Evolutionary conservation across 2,797 vertebrate genomes (phyloP).

Genomic region (Micrastur ruficollis): DNA sequence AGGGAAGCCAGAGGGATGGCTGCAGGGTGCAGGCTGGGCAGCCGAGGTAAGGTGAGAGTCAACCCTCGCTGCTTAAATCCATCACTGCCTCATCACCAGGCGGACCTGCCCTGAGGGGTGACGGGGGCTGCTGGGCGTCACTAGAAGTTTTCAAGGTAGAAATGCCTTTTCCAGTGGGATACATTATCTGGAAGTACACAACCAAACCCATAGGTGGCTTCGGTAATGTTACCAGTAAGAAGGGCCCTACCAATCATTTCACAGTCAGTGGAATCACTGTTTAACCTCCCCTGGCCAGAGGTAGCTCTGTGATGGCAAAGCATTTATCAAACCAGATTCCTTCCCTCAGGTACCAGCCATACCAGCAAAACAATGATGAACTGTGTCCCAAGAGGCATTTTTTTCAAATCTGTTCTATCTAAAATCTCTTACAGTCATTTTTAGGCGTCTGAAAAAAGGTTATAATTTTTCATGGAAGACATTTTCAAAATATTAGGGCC

Average conservation of each 20-base stretch:
- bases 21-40: background rate
- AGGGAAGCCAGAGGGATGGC: background rate
- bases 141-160: background rate
- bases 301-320: background rate
- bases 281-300: background rate
- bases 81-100: background rate
- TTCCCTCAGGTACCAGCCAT: background rate
- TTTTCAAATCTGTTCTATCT: background rate
- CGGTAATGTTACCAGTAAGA: background rate
- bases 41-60: fast-evolving
- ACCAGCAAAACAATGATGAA: background rate
- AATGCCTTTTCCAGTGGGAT: background rate
- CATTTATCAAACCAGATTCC: background rate
- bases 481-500: background rate
- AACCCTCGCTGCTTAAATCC: background rate
- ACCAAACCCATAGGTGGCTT: background rate
- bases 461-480: background rate
- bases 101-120: background rate
- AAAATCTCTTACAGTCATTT: background rate
- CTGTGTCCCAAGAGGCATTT: background rate
- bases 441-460: background rate
- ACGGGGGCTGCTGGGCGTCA: background rate
- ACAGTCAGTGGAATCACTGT: background rate
- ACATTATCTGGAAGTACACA: background rate
- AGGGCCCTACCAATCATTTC: background rate